Evolutionary conservation across 1,140 invertebrate species (phyloP), one percentile per base, ranked within the genome.

Genomic region (Brachystomella parvula): DNA sequence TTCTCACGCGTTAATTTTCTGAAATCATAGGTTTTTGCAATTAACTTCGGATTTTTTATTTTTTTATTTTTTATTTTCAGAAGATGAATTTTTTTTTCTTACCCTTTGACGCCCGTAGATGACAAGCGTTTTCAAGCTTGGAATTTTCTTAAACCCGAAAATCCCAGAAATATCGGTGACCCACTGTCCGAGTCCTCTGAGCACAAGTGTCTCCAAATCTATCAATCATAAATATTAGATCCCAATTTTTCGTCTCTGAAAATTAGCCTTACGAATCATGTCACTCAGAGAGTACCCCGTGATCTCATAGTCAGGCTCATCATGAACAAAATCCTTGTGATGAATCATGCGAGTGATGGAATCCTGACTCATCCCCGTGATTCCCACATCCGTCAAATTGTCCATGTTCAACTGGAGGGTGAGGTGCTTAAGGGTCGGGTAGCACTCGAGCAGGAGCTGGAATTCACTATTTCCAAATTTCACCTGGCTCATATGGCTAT

Each of bases 131-230:
- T 63, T 57, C n/a, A 71, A 56, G 29, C 68, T 66, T 17, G 59
- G 24, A 12, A 68, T 6, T 21, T 61, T 53, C 12, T 68, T 65
- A 39, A 71, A 71, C 9, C 30, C 70, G 21, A 47, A 63, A 47
- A 57, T 47, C 2, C 28, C 29, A 6, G 70, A 33, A 19, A 68
- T 39, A 30, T 71, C 70, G 0, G 70, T 66, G 1, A 71, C 49
- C 35, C 57, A 63, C 3, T 24, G 24, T 29, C 57, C 64, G 0
- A 71, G 30, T 53, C 70, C 70, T 60, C 67, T 61, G 2, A 71
- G 32, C 26, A 59, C 32, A 39, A 71, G 0, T 32, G 64, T 63
- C 47, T 71, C 35, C 3, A 71, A 29, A 63, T 68, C 66, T 71
- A 39, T n/a, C 24, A 19, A 57, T 56, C 2, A 65, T 32, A 58